A percentile compares a stretch with the other conserved stretches of the same genome.
phyloP scores from a whole-genome alignment of 2,797 vertebrate species.

The Spinus pinus region DNA sequence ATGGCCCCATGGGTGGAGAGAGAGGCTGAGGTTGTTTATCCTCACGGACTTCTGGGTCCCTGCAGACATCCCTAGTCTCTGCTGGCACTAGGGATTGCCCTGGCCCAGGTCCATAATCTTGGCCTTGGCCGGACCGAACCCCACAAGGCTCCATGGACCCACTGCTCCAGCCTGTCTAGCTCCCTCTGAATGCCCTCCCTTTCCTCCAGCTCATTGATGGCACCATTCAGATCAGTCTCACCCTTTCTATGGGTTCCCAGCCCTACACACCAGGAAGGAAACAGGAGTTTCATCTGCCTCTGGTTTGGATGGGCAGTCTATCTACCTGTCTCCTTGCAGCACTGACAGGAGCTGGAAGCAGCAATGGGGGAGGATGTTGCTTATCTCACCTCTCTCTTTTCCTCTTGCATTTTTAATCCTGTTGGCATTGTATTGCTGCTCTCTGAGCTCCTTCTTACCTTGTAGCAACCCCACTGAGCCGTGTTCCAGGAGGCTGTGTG shows the following conservation, averaged over 20 bases:
- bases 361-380: neutral
- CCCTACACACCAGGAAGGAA: neutral
- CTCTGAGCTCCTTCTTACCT: neutral
- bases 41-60: neutral
- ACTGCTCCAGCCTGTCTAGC: neutral
- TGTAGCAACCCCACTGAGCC: neutral
- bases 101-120: neutral
- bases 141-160: neutral
- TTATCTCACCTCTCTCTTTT: neutral
- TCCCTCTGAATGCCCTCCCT: neutral
- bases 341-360: neutral
- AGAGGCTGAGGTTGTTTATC: neutral
- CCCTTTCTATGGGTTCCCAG: neutral
- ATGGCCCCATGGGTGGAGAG: neutral
- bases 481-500: neutral
- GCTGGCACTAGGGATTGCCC: neutral
- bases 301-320: neutral
- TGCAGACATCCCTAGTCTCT: neutral
- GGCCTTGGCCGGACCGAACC: neutral
- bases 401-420: neutral
- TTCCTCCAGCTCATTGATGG: accelerated
- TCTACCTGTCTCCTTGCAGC: neutral
- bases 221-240: neutral
- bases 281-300: neutral
- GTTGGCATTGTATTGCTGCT: neutral